phyloP scores from a whole-genome alignment of 1,140 invertebrate genomes.

The Bombus terrestris region DNA sequence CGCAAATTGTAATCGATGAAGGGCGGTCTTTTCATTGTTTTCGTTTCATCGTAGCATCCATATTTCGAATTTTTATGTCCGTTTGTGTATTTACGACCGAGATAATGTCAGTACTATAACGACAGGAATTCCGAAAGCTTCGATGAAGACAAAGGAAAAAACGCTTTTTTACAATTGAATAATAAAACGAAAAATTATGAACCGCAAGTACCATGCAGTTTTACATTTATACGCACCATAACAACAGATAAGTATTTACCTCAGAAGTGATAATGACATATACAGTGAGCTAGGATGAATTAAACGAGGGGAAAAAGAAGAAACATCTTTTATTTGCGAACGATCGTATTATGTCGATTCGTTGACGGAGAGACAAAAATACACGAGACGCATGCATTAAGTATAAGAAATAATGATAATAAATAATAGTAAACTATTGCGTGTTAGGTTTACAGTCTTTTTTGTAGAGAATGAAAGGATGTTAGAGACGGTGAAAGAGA shows the following conservation, averaged over 20 bases:
- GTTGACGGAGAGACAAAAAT: conserved; percentile 51
- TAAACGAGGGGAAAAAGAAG: background rate
- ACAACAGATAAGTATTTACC: background rate
- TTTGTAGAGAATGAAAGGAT: conserved; percentile 69
- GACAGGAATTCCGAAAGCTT: background rate
- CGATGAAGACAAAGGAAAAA: background rate
- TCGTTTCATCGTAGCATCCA: background rate
- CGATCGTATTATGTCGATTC: conserved; percentile 43
- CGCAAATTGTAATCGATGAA: background rate
- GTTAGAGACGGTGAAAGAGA: conserved; percentile 38
- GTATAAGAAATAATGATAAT: conserved; percentile 76
- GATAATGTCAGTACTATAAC: conserved; percentile 1
- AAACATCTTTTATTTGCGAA: conserved; percentile 18
- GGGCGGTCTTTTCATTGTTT: conserved; percentile 6
- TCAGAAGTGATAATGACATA: background rate
- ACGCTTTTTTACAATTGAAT: conserved; percentile 30
- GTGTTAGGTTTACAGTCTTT: conserved; percentile 75
- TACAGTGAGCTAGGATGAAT: background rate
- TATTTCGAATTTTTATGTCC: conserved; percentile 10
- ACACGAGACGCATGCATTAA: conserved; percentile 67
- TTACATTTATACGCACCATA: conserved; percentile 16
- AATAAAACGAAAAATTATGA: background rate
- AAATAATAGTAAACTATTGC: conserved; percentile 74
- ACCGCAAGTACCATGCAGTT: conserved; percentile 4
- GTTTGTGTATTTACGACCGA: background rate